phyloP scores from a whole-genome alignment of 23 tunicate genomes.

The Phallusia fumigata region DNA sequence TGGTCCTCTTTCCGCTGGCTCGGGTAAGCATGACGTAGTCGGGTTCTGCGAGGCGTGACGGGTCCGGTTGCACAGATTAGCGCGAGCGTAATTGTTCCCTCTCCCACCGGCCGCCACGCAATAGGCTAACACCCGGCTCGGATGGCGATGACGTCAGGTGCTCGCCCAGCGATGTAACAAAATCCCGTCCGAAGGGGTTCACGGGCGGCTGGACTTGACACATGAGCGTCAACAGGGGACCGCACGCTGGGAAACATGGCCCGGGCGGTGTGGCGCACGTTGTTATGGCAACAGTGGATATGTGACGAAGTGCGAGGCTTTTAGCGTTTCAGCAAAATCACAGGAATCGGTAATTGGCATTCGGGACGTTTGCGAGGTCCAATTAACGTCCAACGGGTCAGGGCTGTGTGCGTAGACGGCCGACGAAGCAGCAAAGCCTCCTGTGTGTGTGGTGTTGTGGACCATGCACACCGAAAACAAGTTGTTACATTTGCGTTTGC shows the following conservation, averaged over 20 bases:
- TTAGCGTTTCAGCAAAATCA: not conserved
- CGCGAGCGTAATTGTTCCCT: not conserved
- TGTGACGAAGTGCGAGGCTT: not conserved
- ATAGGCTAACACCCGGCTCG: not conserved
- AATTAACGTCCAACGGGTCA: not conserved
- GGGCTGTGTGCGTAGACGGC: too few relatives aligned
- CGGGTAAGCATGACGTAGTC: not conserved
- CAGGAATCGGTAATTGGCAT: not conserved
- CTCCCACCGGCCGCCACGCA: not conserved
- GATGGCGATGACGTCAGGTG: not conserved
- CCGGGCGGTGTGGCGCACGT: not conserved
- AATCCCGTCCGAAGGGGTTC: not conserved
- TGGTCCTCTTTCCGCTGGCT: not conserved
- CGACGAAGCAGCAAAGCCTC: too few relatives aligned
- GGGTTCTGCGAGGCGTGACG: not conserved
- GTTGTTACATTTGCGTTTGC: not conserved
- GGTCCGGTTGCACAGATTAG: constrained; percentile 7
- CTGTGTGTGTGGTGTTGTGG: not conserved
- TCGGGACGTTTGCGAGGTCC: not conserved
- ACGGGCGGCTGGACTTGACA: not conserved
- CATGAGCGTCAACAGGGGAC: not conserved
- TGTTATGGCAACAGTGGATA: constrained; percentile 11
- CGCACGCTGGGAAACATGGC: not conserved
- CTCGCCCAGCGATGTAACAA: not conserved
- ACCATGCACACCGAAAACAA: not conserved